Percentiles rank a stretch among this genome's conserved stretches.
Conservation (phyloP, 2,113 vertebrate species). For the Cromileptes altivelis region DNA sequence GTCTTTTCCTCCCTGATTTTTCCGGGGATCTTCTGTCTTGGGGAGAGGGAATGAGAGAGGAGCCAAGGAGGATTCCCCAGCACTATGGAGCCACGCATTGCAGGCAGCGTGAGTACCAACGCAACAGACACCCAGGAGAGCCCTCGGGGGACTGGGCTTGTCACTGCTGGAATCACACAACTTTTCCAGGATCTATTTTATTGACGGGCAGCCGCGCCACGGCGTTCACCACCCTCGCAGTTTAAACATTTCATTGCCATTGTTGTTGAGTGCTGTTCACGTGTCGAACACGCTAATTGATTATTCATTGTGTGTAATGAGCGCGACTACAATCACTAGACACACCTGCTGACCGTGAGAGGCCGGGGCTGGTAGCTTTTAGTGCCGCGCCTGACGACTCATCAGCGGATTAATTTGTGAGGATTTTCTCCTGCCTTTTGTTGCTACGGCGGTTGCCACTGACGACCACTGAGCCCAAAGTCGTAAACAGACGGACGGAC, state of each 20-base stretch:
- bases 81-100: constrained; percentile 79
- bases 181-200: constrained; percentile 68
- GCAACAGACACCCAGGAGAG: constrained; percentile 57
- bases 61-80: constrained; percentile 70
- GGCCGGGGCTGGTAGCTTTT: constrained; percentile 36
- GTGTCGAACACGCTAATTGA: constrained; percentile 20
- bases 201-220: constrained; percentile 7
- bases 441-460: constrained; percentile 82
- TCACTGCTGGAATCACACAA: constrained; percentile 60
- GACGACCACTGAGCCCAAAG: constrained; percentile 73
- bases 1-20: constrained; percentile 16
- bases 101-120: constrained; percentile 79
- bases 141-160: constrained; percentile 57
- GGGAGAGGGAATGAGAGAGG: constrained; percentile 48
- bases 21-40: constrained; percentile 49
- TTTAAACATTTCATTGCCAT: background rate
- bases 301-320: background rate
- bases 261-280: background rate
- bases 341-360: constrained; percentile 49
- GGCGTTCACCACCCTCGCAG: background rate
- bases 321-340: background rate
- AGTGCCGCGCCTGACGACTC: constrained; percentile 60
- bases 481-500: constrained; percentile 66
- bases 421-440: constrained; percentile 76
- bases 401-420: constrained; percentile 74